These are phyloP conservation scores for Coelopa pilipes DNA, from an alignment of 2,888 invertebrate species.

Conservation along the genomic window DNA sequence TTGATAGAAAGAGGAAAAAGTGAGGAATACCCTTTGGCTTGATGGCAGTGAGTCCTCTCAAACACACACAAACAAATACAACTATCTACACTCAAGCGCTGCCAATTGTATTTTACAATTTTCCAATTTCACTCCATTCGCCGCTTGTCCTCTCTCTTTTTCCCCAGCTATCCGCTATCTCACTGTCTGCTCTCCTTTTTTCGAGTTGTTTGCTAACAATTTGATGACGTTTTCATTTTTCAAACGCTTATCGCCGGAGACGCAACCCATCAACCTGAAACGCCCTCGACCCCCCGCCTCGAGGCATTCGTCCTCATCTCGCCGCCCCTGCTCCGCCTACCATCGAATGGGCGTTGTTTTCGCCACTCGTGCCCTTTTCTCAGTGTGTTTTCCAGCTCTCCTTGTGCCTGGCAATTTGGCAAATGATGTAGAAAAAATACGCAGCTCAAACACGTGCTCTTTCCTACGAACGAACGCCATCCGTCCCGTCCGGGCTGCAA, in stretches of 20 bases:
- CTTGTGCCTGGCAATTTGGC: constrained; percentile 18
- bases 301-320: neutral
- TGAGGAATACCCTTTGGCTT: no score
- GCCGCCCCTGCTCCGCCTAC: no score
- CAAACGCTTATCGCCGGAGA: constrained; percentile 18
- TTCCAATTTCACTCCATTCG: constrained; percentile 26
- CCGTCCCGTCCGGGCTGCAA: no score
- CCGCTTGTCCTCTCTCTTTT: no score
- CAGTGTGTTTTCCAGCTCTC: neutral
- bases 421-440: constrained; percentile 9
- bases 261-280: neutral
- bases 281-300: neutral
- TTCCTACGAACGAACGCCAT: neutral
- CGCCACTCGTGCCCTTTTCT: neutral
- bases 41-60: no score
- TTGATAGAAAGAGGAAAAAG: no score
- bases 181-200: neutral
- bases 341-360: neutral
- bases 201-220: constrained; percentile 17
- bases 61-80: neutral
- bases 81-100: neutral
- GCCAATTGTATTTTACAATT: constrained; percentile 36
- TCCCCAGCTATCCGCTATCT: neutral
- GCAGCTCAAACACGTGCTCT: constrained; percentile 6
- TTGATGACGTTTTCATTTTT: constrained; percentile 32